phyloP scores from a whole-genome alignment of 2,797 vertebrate genomes.

The Sebastes elongatus region DNA sequence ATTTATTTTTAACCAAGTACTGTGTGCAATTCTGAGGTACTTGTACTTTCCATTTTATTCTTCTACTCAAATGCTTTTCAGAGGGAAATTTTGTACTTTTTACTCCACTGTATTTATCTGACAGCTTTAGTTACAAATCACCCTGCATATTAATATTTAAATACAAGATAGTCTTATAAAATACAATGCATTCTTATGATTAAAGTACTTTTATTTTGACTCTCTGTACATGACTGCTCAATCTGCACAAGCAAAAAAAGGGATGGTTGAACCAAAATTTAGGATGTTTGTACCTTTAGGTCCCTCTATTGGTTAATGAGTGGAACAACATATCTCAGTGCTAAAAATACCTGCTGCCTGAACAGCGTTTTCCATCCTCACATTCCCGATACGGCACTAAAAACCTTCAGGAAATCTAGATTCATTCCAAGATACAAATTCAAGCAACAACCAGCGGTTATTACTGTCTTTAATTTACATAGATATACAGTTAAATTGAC shows the following conservation, averaged over 20 bases:
- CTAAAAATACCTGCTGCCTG: neutral
- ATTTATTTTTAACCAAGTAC: neutral
- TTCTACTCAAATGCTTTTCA: neutral
- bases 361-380: neutral
- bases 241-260: neutral
- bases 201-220: neutral
- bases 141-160: neutral
- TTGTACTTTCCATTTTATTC: neutral
- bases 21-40: neutral
- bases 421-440: conserved; percentile 15
- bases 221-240: neutral
- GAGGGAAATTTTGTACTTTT: neutral
- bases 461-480: conserved; percentile 78
- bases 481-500: conserved; percentile 71
- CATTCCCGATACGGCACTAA: neutral
- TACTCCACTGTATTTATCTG: too few relatives aligned
- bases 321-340: neutral
- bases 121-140: neutral
- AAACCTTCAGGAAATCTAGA: neutral
- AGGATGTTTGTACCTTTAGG: conserved; percentile 19
- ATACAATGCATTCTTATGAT: neutral
- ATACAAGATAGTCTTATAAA: neutral
- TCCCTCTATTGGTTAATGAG: conserved; percentile 52
- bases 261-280: neutral
- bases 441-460: neutral